These are phyloP conservation scores for Phaedon cochleariae DNA, from an alignment of 2,888 invertebrate species.

Conservation along the genomic window DNA sequence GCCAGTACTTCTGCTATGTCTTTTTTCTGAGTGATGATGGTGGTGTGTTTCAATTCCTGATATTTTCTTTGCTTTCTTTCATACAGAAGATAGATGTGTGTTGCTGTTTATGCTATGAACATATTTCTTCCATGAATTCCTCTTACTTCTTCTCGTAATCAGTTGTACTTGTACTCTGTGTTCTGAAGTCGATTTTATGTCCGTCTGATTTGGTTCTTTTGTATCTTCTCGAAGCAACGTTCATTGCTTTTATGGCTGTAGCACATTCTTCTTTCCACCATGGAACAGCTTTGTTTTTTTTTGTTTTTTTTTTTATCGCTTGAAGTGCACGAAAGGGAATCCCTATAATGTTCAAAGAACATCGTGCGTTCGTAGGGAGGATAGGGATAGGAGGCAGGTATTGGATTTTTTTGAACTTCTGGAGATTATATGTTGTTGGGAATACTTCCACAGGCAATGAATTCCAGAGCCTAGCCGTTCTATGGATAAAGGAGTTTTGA, in stretches of 20 bases:
- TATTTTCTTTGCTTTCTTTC: conserved; percentile 4
- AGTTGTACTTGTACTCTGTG: conserved; percentile 6
- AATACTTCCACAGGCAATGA: no score
- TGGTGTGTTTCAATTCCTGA: conserved; percentile 6
- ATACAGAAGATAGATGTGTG: not conserved
- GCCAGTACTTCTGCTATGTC: conserved; percentile 5
- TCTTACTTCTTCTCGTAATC: conserved; percentile 6
- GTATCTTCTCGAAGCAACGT: not conserved
- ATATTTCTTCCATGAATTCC: conserved; percentile 8
- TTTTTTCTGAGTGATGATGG: conserved; percentile 2
- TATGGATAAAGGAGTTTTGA: no score
- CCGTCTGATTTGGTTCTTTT: not conserved
- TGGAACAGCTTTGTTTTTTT: not conserved
- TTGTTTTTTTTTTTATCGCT: no score
- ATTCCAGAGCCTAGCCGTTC: no score
- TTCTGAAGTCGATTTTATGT: not conserved
- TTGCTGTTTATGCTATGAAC: conserved; percentile 7
- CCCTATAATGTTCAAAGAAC: no score
- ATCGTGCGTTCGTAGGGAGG: no score
- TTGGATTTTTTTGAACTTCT: no score
- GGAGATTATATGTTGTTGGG: no score
- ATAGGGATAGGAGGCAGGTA: no score
- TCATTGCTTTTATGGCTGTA: not conserved
- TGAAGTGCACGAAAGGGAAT: no score
- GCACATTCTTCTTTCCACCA: conserved; percentile 10